Conservation (phyloP, 2,113 vertebrate genomes). For the Hippocampus abdominalis region DNA sequence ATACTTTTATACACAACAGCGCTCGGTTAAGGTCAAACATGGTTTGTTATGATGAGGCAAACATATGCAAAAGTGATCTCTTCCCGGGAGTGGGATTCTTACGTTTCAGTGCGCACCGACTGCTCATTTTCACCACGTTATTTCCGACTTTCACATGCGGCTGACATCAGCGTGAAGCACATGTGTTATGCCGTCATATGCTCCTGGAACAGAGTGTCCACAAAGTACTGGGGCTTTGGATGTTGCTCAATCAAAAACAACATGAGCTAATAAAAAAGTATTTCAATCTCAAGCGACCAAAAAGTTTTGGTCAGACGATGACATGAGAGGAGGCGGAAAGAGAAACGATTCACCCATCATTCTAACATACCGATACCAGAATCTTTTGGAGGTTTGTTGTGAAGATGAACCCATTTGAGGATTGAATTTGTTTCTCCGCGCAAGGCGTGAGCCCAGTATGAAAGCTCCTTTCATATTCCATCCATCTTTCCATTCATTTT, state of each 20-base stretch:
- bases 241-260: background rate
- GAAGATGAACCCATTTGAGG: background rate
- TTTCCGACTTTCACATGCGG: background rate
- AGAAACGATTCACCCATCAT: background rate
- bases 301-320: background rate
- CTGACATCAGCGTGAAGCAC: slow-evolving; percentile 6
- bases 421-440: background rate
- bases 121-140: slow-evolving; percentile 4
- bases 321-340: background rate
- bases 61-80: background rate
- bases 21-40: background rate
- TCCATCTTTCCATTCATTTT: too few relatives aligned
- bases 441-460: background rate
- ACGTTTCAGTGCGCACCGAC: background rate
- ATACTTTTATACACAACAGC: background rate
- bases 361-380: too few relatives aligned
- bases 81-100: background rate
- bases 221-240: background rate
- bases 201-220: slow-evolving; percentile 1
- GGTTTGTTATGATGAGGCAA: background rate
- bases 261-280: background rate
- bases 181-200: background rate
- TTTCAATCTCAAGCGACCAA: background rate
- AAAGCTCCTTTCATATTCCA: background rate
- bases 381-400: too few relatives aligned